Base-by-base conservation (phyloP, 2,113 vertebrate species). In the Eptatretus burgeri region DNA sequence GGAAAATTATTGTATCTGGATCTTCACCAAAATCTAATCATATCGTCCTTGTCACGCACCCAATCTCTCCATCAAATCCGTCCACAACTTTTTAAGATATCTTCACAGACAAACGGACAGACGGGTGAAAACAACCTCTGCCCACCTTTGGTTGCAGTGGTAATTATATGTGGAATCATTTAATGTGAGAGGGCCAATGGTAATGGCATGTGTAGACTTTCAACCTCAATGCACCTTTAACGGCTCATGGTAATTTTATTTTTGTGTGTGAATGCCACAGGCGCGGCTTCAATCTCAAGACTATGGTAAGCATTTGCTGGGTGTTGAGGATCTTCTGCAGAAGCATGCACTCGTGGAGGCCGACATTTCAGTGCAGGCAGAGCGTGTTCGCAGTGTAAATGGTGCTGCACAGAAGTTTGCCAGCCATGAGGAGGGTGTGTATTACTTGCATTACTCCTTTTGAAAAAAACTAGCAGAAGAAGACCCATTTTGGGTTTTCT, bases 271-370 rank as follows among this genome's bases (percentile, higher is more conserved):
- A 41, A 41, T 41, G 67, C 17, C 67, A 16, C 71, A 95, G 88
- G 83, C 93, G 77, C 72, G 93, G 65, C 70, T 95, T 65, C 69
- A 93, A 49, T 95, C 88, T 68, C 85, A 95, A 74, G 88, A 94
- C 68, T 93, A 94, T 0, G 88, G 88, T 65, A 93, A 94, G 63
- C 88, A 95, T 66, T 74, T 95, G 68, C 66, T 95, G 9, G 88
- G 85, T 0, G 88, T 95, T 51, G 88, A 95, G 72, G 88, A 94
- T 71, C 73, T 95, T 63, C 74, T 95, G 19, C 88, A 95, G 78
- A 94, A 93, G 69, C 87, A 94, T 0, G 75, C 84, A 5, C 73
- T 95, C 66, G 85, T 95, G 27, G 88, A 95, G 73, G 82, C 87
- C 1, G 87, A 95, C 74, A 89, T 95, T 65, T 74, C 73, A 68